phyloP scores from a whole-genome alignment of 2,888 invertebrate genomes.

The Cantharis nigra region DNA sequence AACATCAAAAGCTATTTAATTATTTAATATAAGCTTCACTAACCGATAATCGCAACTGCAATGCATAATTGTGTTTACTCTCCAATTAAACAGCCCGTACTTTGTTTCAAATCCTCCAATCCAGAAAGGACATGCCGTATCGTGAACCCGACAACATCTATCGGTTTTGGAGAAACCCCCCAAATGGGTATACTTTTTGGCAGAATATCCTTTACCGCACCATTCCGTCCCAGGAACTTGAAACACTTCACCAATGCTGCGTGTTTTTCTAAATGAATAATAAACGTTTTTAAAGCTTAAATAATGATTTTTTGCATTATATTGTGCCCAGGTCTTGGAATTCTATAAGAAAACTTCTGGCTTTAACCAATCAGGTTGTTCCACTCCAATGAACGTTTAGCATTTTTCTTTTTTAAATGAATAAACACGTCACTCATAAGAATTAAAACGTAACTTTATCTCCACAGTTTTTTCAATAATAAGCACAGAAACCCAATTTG shows the following conservation, averaged over 20 bases:
- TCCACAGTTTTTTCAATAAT: not conserved
- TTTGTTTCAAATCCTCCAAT: slow-evolving; percentile 83
- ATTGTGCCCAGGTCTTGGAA: slow-evolving; percentile 6
- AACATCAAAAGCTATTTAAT: not conserved
- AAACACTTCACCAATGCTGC: slow-evolving; percentile 67
- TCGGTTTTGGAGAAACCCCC: slow-evolving; percentile 85
- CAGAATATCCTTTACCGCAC: slow-evolving; percentile 89
- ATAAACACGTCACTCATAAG: not conserved
- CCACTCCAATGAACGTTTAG: slow-evolving; percentile 10
- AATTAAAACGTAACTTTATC: not conserved
- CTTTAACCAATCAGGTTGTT: slow-evolving; percentile 17
- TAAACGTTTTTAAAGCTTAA: not conserved
- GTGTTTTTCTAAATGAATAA: slow-evolving; percentile 52
- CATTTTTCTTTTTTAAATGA: not conserved
- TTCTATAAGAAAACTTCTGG: not conserved
- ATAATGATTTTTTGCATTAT: not conserved
- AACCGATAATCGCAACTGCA: slow-evolving; percentile 92
- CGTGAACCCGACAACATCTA: slow-evolving; percentile 87
- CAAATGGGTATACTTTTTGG: slow-evolving; percentile 78
- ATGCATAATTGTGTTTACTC: slow-evolving; percentile 88
- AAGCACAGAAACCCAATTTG: not conserved
- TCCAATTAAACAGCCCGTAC: slow-evolving; percentile 87
- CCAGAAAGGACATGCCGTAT: slow-evolving; percentile 81
- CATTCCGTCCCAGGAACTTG: slow-evolving; percentile 90
- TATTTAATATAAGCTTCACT: slow-evolving; percentile 44